Conservation (phyloP, 2,113 vertebrate genomes). For the Pseudorhombus dupliciocellatus region DNA sequence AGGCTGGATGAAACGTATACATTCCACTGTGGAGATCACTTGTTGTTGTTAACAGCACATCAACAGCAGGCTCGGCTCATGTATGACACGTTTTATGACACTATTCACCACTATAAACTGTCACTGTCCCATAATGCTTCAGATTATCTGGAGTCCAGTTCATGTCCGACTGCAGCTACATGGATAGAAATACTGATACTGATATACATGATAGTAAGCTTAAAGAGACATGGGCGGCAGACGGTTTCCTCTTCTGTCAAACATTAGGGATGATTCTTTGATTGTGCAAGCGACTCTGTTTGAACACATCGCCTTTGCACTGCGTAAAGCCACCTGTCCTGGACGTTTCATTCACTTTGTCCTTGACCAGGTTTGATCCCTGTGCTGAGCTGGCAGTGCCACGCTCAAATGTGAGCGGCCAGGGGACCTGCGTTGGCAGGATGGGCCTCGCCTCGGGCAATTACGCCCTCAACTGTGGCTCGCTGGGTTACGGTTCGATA, state of each 20-base stretch:
- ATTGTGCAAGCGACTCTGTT: neutral
- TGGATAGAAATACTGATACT: too few relatives aligned
- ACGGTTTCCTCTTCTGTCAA: neutral
- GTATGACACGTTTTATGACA: too few relatives aligned
- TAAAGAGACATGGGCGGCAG: neutral
- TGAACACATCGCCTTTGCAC: slow-evolving; percentile 4
- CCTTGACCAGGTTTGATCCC: slow-evolving; percentile 41
- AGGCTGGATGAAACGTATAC: too few relatives aligned
- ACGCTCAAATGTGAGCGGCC: slow-evolving; percentile 24
- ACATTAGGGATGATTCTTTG: neutral
- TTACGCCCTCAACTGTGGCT: slow-evolving; percentile 49
- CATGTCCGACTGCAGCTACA: too few relatives aligned
- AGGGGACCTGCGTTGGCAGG: slow-evolving; percentile 45
- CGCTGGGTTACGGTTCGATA: slow-evolving; percentile 69
- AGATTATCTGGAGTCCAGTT: too few relatives aligned
- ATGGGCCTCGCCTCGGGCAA: slow-evolving; percentile 27
- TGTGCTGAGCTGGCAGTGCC: slow-evolving; percentile 53
- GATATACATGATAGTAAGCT: too few relatives aligned
- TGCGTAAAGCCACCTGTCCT: neutral
- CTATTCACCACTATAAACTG: too few relatives aligned
- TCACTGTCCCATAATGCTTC: too few relatives aligned
- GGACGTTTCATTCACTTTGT: slow-evolving; percentile 37
- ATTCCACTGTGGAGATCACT: too few relatives aligned
- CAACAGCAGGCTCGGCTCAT: too few relatives aligned
- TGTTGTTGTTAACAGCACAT: too few relatives aligned